These are phyloP conservation scores for Zosterops pallidus DNA, from an alignment of 2,113 vertebrate species.

Conservation along the genomic window DNA sequence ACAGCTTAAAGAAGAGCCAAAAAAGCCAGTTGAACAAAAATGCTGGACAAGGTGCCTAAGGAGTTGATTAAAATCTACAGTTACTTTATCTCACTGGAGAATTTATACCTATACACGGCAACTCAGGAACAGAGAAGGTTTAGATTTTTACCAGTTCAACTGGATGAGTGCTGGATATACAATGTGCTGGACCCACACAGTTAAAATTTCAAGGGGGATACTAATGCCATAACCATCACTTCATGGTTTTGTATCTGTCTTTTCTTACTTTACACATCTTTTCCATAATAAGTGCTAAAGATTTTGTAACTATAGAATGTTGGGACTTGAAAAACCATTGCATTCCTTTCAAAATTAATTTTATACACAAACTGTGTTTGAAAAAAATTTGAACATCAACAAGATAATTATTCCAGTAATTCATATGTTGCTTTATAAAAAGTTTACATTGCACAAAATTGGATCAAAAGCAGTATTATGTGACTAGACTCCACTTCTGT, in stretches of 20 bases:
- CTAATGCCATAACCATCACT: neutral
- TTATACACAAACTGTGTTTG: neutral
- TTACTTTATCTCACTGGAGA: neutral
- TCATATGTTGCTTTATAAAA: neutral
- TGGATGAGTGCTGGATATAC: neutral
- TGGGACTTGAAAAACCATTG: neutral
- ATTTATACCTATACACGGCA: neutral
- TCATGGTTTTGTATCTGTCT: neutral
- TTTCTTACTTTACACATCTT: neutral
- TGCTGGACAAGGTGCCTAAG: neutral
- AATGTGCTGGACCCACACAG: neutral
- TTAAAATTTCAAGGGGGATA: neutral
- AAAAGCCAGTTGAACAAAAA: neutral
- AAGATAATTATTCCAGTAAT: neutral
- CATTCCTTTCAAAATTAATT: neutral
- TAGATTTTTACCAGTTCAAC: neutral
- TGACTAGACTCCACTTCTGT: neutral
- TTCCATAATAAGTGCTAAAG: neutral
- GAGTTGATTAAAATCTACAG: neutral
- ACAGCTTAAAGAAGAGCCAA: fast-evolving
- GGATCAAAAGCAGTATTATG: neutral
- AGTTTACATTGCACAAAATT: neutral
- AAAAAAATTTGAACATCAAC: neutral
- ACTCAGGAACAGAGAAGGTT: neutral
- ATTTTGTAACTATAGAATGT: neutral